Evolutionary conservation across 2,113 vertebrate genomes (phyloP).

Genomic region (Hystrix brachyura): DNA sequence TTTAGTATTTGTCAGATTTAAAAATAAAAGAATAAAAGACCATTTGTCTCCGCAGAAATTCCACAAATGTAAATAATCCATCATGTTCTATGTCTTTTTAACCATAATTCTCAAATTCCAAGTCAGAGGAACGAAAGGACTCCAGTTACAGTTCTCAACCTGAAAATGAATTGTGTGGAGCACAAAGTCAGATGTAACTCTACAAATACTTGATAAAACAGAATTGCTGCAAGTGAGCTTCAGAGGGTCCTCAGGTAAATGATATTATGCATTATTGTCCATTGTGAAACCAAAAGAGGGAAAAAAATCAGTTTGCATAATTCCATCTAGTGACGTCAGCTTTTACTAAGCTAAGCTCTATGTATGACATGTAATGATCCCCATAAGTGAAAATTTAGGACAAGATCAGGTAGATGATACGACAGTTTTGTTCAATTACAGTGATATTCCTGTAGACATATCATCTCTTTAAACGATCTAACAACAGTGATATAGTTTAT

Average conservation of each 20-base stretch:
- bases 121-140: neutral
- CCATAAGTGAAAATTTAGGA: neutral
- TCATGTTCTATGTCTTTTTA: neutral
- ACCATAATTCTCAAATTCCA: neutral
- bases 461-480: neutral
- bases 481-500: neutral
- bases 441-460: neutral
- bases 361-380: neutral
- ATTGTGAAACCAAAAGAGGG: neutral
- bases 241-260: neutral
- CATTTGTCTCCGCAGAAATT: neutral
- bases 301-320: neutral
- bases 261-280: neutral
- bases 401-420: neutral
- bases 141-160: neutral
- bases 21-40: neutral
- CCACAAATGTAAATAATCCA: neutral
- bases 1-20: neutral
- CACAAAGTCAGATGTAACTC: neutral
- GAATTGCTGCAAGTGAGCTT: neutral
- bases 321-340: neutral
- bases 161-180: neutral
- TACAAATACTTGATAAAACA: neutral
- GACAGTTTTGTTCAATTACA: conserved; percentile 6
- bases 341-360: neutral